phyloP scores from a whole-genome alignment of 1,140 invertebrate genomes.

The Apis florea region DNA sequence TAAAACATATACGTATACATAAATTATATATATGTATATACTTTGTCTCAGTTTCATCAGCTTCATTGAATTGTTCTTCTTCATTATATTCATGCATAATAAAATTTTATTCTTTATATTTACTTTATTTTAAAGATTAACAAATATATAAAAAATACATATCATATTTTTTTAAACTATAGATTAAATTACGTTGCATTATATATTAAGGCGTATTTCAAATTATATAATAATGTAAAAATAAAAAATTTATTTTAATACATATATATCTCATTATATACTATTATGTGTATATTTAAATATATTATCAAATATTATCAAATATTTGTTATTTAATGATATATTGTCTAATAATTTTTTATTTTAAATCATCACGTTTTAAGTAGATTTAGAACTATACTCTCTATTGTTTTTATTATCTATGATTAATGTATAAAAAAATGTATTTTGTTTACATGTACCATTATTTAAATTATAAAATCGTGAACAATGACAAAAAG shows the following conservation, averaged over 20 bases:
- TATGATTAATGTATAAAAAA: constrained; percentile 24
- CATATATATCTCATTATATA: neutral
- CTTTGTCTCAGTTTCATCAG: constrained; percentile 67
- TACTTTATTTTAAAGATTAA: neutral
- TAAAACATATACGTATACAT: neutral
- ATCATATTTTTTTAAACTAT: neutral
- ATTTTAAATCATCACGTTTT: neutral
- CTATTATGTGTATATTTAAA: neutral
- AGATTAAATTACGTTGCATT: neutral
- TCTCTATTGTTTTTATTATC: constrained; percentile 21
- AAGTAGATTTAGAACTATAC: neutral
- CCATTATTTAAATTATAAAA: constrained; percentile 56
- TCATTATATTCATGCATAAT: constrained; percentile 53
- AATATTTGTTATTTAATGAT: neutral
- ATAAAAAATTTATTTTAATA: neutral
- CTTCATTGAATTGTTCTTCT: constrained; percentile 77
- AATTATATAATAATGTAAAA: neutral
- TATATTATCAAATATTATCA: neutral
- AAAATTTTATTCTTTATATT: neutral
- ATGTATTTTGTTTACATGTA: constrained; percentile 56
- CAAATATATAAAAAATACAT: neutral
- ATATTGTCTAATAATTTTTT: constrained; percentile 5
- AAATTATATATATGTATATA: constrained; percentile 6
- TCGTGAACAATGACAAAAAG: constrained; percentile 53
- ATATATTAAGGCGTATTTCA: neutral